Evolutionary conservation across 2,888 invertebrate species (phyloP).

Genomic region (Drosophila neonasuta): DNA sequence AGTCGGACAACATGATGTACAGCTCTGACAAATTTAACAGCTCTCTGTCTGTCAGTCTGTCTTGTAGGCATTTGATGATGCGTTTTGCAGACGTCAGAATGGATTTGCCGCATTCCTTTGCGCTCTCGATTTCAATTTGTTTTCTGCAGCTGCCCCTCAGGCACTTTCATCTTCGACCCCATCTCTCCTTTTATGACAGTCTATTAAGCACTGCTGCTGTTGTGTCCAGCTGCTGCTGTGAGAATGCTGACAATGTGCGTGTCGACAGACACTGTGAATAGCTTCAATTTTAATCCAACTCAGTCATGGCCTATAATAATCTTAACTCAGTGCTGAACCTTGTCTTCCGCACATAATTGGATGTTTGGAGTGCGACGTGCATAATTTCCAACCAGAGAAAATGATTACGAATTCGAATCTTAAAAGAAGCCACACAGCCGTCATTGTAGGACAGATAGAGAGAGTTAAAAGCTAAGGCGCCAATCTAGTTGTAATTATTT

Average conservation of each 20-base stretch:
- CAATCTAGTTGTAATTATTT: background rate
- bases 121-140: conserved; percentile 23
- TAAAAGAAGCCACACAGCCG: background rate
- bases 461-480: background rate
- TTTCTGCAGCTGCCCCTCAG: conserved; percentile 8
- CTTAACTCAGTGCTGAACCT: background rate
- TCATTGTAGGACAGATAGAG: background rate
- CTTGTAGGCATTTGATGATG: conserved; percentile 15
- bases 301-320: conserved; percentile 12
- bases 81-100: background rate
- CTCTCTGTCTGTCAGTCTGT: background rate
- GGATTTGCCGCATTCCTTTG: conserved; percentile 1
- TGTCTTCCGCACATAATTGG: background rate
- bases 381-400: background rate
- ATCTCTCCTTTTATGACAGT: background rate
- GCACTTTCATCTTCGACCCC: background rate
- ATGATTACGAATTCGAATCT: background rate
- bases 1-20: conserved; percentile 5
- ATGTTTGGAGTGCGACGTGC: background rate
- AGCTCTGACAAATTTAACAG: background rate
- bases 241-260: conserved; percentile 6
- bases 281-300: conserved; percentile 27
- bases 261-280: background rate
- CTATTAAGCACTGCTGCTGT: conserved; percentile 5
- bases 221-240: conserved; percentile 17